phyloP scores from a whole-genome alignment of 1,140 invertebrate genomes.

The Chrysopa pallens region DNA sequence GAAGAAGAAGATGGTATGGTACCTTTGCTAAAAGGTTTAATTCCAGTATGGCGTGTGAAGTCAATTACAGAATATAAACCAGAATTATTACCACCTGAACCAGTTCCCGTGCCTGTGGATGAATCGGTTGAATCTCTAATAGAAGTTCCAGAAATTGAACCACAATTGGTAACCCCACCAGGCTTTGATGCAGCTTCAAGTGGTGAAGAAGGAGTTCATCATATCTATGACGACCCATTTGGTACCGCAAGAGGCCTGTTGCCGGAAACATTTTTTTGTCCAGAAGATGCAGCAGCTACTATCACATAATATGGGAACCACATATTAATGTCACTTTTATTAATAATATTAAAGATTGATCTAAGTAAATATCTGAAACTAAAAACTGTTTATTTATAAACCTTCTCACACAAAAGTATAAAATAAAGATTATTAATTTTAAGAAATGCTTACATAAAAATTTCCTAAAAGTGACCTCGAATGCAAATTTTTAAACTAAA shows the following conservation, averaged over 20 bases:
- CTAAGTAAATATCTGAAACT: too few species aligned
- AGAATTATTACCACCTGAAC: constrained; percentile 43
- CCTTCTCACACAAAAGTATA: too few species aligned
- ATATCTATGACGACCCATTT: background rate
- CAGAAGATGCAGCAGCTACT: too few species aligned
- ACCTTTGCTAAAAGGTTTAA: constrained; percentile 11
- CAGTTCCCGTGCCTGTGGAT: constrained; percentile 34
- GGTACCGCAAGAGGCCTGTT: background rate
- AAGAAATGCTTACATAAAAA: too few species aligned
- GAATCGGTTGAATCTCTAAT: constrained; percentile 28
- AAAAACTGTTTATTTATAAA: too few species aligned
- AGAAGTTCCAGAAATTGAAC: constrained; percentile 6
- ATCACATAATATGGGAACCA: too few species aligned
- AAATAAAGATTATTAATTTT: too few species aligned
- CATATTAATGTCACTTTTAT: too few species aligned
- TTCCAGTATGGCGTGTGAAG: constrained; percentile 40
- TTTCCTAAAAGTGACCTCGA: too few species aligned
- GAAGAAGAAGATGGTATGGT: constrained; percentile 7
- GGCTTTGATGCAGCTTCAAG: background rate
- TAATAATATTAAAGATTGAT: too few species aligned
- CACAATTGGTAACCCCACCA: background rate
- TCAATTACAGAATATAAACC: constrained; percentile 41
- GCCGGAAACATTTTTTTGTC: too few species aligned
- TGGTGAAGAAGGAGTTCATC: background rate
- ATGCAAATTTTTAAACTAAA: too few species aligned